These are phyloP conservation scores for Leucophenga maculata DNA, from an alignment of 2,888 invertebrate genomes.

Conservation along the genomic window DNA sequence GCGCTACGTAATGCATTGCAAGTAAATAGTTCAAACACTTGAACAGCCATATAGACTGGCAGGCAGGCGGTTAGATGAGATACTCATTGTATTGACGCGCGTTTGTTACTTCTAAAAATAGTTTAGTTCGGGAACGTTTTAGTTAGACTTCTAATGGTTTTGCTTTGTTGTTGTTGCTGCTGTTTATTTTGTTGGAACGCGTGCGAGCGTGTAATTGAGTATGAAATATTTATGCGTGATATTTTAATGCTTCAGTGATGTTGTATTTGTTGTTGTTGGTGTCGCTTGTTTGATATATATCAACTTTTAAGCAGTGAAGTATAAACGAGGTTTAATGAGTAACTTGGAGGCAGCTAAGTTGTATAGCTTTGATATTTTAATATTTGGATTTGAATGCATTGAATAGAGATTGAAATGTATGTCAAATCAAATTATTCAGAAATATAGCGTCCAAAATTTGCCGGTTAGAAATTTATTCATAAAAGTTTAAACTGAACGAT, in stretches of 20 bases:
- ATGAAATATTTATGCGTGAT: constrained; percentile 5
- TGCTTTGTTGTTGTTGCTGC: not conserved
- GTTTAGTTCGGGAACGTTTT: not conserved
- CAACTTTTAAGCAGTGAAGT: not conserved
- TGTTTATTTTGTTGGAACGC: not conserved
- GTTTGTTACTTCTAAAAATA: constrained; percentile 8
- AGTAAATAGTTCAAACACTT: too few species aligned
- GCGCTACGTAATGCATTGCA: not conserved
- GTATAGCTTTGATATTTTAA: too few species aligned
- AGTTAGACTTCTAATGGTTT: not conserved
- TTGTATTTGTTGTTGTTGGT: not conserved
- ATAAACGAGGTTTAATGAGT: too few species aligned
- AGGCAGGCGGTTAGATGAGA: not conserved
- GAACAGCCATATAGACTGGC: not conserved
- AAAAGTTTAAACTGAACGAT: too few species aligned
- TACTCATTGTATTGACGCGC: constrained; percentile 10
- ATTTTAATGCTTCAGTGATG: constrained; percentile 6
- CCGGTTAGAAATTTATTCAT: too few species aligned
- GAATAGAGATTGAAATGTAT: too few species aligned
- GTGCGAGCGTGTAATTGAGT: constrained; percentile 18
- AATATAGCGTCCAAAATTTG: too few species aligned
- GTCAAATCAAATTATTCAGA: too few species aligned
- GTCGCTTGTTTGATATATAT: not conserved
- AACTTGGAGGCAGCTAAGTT: too few species aligned
- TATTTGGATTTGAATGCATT: too few species aligned